Evolutionary conservation across 2,888 invertebrate species (phyloP).

Genomic region (Plemyria rubiginata): DNA sequence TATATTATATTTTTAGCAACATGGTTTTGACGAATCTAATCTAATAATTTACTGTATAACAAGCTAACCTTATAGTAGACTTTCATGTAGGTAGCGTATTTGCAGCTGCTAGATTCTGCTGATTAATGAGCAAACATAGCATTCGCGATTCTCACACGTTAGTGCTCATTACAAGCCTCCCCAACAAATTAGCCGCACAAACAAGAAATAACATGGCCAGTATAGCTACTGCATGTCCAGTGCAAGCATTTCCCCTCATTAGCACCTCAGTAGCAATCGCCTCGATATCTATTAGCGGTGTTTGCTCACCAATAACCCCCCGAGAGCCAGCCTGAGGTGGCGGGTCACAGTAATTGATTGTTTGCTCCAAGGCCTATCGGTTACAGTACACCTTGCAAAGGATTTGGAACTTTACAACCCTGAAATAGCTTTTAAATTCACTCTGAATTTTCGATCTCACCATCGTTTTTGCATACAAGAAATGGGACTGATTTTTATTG

Average conservation of each 20-base stretch:
- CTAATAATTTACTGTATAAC: too few relatives aligned
- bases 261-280: conserved; percentile 28
- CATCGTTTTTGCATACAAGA: conserved; percentile 24
- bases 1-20: too few relatives aligned
- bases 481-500: conserved; percentile 26
- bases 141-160: conserved; percentile 9
- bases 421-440: conserved; percentile 1
- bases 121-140: background rate
- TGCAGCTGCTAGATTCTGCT: background rate
- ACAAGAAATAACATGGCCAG: conserved; percentile 19
- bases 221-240: conserved; percentile 19
- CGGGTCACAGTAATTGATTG: conserved; percentile 36
- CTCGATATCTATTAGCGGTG: conserved; percentile 29
- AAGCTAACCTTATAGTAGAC: too few relatives aligned
- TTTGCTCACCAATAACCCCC: conserved; percentile 32
- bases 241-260: conserved; percentile 37
- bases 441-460: background rate
- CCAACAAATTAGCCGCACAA: conserved; percentile 22
- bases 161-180: conserved; percentile 16
- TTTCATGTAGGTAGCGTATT: background rate
- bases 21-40: too few relatives aligned
- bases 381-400: conserved; percentile 26
- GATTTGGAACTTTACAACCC: conserved; percentile 16
- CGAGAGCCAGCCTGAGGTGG: conserved; percentile 19
- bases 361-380: conserved; percentile 28